Percentiles rank a stretch among this genome's conserved stretches.
phyloP scores from a whole-genome alignment of 2,113 vertebrate species.

The Cisticola juncidis region DNA sequence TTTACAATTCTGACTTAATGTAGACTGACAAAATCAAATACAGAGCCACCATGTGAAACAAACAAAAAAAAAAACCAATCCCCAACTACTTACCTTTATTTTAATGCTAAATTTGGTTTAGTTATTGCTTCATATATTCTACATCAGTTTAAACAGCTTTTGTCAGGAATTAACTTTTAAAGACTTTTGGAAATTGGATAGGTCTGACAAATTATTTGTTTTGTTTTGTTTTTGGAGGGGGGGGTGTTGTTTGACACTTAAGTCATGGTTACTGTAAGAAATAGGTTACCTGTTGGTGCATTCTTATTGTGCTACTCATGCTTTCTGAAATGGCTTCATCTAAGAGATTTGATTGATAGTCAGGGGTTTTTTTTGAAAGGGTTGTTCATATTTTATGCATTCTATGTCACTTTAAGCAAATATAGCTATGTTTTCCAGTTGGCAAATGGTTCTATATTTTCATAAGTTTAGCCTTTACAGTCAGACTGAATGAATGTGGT shows the following conservation, averaged over 20 bases:
- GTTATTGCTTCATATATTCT: not conserved
- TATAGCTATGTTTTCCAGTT: not conserved
- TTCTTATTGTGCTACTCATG: not conserved
- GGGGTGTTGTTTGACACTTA: not conserved
- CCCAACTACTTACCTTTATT: not conserved
- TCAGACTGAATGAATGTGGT: not conserved
- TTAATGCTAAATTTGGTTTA: not conserved
- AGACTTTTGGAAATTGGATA: not conserved
- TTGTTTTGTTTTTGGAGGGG: not conserved
- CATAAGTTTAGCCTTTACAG: not conserved
- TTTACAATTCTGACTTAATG: not conserved
- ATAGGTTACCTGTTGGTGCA: not conserved
- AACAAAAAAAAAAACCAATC: not conserved
- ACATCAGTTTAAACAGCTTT: not conserved
- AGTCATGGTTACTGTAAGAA: not conserved
- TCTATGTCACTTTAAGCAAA: not conserved
- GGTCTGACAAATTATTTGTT: not conserved
- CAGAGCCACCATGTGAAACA: not conserved
- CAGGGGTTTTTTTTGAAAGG: not conserved
- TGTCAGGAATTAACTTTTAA: not conserved
- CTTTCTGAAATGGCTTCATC: not conserved
- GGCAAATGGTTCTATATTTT: not conserved
- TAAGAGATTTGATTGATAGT: not conserved
- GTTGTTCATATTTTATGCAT: not conserved
- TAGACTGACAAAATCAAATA: not conserved